Percentiles rank a stretch among this genome's conserved stretches.
Evolutionary conservation across 92 coral and sea anemone species (phyloP).

Genomic region (Umimayanthus kanabou): DNA sequence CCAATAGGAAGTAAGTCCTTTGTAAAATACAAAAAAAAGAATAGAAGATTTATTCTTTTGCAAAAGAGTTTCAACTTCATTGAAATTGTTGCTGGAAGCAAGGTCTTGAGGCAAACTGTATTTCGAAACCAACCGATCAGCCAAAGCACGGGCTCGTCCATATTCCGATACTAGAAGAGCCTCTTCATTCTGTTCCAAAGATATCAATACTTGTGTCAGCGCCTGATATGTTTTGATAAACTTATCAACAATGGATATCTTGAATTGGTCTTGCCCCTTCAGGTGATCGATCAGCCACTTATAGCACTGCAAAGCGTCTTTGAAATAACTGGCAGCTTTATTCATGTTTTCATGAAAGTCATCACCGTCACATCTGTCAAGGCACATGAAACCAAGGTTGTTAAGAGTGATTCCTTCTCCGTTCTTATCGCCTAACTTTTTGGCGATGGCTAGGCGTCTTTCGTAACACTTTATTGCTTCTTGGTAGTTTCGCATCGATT

Average conservation of each 20-base stretch:
- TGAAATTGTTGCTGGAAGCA: not conserved
- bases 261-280: slow-evolving; percentile 25
- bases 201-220: slow-evolving; percentile 26
- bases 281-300: slow-evolving; percentile 39
- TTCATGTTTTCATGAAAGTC: not conserved
- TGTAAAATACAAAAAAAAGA: not conserved
- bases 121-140: not conserved
- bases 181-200: not conserved
- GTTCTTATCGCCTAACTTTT: slow-evolving; percentile 12
- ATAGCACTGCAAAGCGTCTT: slow-evolving; percentile 17
- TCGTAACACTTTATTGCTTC: slow-evolving; percentile 23
- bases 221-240: slow-evolving; percentile 26
- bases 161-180: slow-evolving; percentile 13
- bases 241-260: slow-evolving; percentile 46
- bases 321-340: slow-evolving; percentile 24
- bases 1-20: not conserved
- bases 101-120: not conserved
- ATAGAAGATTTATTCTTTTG: not conserved
- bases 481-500: not conserved
- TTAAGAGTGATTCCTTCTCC: not conserved
- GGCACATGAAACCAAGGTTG: slow-evolving; percentile 31
- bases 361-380: not conserved
- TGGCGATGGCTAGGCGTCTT: slow-evolving; percentile 19
- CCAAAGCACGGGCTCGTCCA: slow-evolving; percentile 28
- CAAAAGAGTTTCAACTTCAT: not conserved